Percentiles rank a stretch among this genome's conserved stretches.
Evolutionary conservation across 2,113 vertebrate genomes (phyloP).

Genomic region (Anser brachyrhynchus): DNA sequence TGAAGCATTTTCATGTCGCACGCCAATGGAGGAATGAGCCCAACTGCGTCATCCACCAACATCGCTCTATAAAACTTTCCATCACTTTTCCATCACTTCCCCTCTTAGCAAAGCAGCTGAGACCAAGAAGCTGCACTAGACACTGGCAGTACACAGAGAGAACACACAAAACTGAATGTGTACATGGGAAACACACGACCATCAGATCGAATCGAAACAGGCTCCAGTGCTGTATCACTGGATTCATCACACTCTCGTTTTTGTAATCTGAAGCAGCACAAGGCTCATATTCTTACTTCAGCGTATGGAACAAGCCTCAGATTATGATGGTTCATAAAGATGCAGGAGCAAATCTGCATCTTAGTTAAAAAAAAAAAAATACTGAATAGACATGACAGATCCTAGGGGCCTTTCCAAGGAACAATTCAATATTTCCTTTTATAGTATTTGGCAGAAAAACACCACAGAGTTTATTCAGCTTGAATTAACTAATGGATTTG

Average conservation of each 20-base stretch:
- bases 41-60: neutral
- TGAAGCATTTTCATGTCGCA: neutral
- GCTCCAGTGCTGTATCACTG: neutral
- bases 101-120: neutral
- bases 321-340: neutral
- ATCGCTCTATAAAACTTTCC: neutral
- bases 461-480: constrained; percentile 68
- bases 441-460: constrained; percentile 56
- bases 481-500: constrained; percentile 69
- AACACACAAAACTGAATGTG: neutral
- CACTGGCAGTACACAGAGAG: neutral
- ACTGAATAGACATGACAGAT: constrained; percentile 34
- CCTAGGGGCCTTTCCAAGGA: constrained; percentile 57
- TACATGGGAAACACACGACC: neutral
- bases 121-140: neutral
- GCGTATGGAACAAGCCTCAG: neutral
- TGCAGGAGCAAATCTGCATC: constrained; percentile 10
- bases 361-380: neutral
- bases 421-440: constrained; percentile 64
- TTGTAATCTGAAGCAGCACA: neutral
- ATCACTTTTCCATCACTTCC: neutral
- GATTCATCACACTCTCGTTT: neutral
- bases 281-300: neutral
- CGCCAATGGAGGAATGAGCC: neutral
- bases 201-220: neutral